Evolutionary conservation across 2,888 invertebrate genomes (phyloP).

Genomic region (Hanleya hanleyi): DNA sequence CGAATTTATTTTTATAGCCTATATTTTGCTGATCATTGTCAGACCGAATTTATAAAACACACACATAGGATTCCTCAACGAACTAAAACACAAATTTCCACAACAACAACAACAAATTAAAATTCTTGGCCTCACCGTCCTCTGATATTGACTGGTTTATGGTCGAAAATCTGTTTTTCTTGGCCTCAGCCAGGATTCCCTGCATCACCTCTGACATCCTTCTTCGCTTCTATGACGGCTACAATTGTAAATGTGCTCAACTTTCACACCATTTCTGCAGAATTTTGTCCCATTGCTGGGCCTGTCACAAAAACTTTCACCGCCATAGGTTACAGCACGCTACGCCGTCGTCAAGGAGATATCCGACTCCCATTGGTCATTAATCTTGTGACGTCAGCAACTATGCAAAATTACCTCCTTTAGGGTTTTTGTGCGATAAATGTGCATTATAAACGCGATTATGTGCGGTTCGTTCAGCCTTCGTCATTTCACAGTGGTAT

Average conservation of each 20-base stretch:
- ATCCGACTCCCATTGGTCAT: background rate
- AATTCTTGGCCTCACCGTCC: slow-evolving; percentile 55
- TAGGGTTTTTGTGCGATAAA: too few species aligned
- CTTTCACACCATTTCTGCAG: slow-evolving; percentile 1
- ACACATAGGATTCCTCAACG: too few species aligned
- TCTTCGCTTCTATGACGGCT: background rate
- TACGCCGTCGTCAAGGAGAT: background rate
- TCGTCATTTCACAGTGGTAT: too few species aligned
- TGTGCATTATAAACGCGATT: too few species aligned
- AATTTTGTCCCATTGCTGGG: background rate
- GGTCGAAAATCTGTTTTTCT: slow-evolving; percentile 64
- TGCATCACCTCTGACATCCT: slow-evolving; percentile 66
- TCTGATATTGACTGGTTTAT: slow-evolving; percentile 64
- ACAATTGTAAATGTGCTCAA: background rate
- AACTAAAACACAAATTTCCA: too few species aligned
- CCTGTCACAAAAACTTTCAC: background rate
- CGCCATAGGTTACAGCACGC: slow-evolving; percentile 12
- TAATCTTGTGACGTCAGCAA: background rate
- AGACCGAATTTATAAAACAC: too few species aligned
- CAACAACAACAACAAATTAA: background rate
- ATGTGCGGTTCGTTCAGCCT: too few species aligned
- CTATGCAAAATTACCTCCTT: too few species aligned
- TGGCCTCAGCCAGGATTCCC: slow-evolving; percentile 66
- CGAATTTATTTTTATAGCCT: too few species aligned
- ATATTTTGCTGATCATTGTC: too few species aligned